Evolutionary conservation across 2,888 invertebrate species (phyloP), one percentile per base, ranked within the genome.

Genomic region (Temnothorax rugatulus): DNA sequence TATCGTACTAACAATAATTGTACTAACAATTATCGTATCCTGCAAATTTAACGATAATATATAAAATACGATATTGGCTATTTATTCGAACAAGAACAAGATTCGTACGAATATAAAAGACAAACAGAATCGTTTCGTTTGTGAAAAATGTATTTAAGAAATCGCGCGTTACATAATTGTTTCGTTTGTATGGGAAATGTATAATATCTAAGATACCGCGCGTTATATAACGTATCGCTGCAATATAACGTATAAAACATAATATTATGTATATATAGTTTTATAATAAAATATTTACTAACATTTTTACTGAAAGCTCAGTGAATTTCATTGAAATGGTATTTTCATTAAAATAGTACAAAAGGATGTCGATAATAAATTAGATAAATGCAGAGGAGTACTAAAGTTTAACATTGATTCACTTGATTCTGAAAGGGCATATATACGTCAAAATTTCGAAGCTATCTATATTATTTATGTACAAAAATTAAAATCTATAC

Each of bases 181-280:
- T 41, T 68, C 18, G 1, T 61, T 61, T 8, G 3, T 34, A 61
- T 52, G 8, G 47, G 5, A 68, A 68, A 69, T 34, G 13, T 50
- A 50, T 69, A 25, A 34, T 34, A 34, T 34, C 5, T 25, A 29
- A n/a, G 47, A 68, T 50, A 68, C 9, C 5, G 50, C 8, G 13
- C 2, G 15, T 41, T 41, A 38, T 38, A n/a, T 38, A 63, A 63
- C 7, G 9, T n/a, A 64, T 21, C n/a, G 3, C 41, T 18, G 25
- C 9, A 34, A 9, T 73, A 25, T 71, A 71, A 71, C 4, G 15
- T 44, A 44, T 61, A 34, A 75, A 75, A 34, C 34, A 75, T n/a
- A 63, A 0, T 11, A 63, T 63, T 47, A 34, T 44, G 9, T 74
- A 57, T 47, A 47, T 52, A 18, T 61, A 63, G 15, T 75, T 64